A percentile compares a stretch with the other conserved stretches of the same genome.
Conservation (phyloP, 2,797 vertebrate species). For the Pantherophis alleghaniensis region DNA sequence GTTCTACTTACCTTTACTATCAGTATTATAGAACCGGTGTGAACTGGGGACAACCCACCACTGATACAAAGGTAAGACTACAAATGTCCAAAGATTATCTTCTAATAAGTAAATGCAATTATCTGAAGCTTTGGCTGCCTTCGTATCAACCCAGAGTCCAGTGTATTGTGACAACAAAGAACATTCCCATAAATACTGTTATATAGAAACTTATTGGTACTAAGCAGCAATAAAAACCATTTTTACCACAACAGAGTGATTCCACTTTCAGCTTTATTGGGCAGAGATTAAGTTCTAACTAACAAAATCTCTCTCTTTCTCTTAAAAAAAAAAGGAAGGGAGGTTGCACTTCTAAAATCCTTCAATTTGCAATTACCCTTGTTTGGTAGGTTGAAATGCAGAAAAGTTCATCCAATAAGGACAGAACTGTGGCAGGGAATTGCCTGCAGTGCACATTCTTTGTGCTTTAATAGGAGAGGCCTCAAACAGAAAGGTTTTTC, state of each 20-base stretch:
- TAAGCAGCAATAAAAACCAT: not conserved
- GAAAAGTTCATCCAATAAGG: conserved; percentile 21
- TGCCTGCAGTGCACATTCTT: not conserved
- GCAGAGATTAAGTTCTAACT: not conserved
- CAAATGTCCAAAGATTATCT: not conserved
- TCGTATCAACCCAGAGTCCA: not conserved
- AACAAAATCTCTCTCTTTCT: not conserved
- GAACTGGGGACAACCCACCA: too few species aligned
- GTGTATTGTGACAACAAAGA: not conserved
- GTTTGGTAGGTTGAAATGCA: conserved; percentile 15
- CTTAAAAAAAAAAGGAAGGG: not conserved
- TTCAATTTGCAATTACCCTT: conserved; percentile 27
- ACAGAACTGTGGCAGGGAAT: not conserved
- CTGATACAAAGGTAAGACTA: not conserved
- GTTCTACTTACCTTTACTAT: too few species aligned
- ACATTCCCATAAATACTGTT: not conserved
- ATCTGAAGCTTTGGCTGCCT: not conserved
- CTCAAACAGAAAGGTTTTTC: not conserved
- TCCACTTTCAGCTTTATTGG: not conserved
- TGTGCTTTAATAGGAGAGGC: conserved; percentile 22
- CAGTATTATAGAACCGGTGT: too few species aligned
- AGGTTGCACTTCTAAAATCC: not conserved
- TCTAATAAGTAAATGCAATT: not conserved
- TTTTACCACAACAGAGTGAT: not conserved
- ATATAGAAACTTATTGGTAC: not conserved